Percentiles rank a stretch among this genome's conserved stretches.
Evolutionary conservation across 2,797 vertebrate genomes (phyloP).

Genomic region (Eospalax fontanierii): DNA sequence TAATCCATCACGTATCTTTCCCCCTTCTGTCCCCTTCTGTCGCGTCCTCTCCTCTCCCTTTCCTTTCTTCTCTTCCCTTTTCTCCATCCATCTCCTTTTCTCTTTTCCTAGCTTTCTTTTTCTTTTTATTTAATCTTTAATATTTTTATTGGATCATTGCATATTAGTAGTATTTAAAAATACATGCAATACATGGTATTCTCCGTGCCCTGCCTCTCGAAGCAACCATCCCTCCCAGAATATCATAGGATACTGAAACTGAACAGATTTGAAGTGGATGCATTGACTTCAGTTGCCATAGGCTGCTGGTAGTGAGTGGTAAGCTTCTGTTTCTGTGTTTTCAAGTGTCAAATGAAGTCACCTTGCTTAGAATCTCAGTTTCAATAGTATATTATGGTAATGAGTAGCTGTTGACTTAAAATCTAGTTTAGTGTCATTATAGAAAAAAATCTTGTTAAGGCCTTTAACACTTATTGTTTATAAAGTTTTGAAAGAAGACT

Average conservation of each 20-base stretch:
- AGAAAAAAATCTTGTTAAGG: background rate
- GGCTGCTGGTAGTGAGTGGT: background rate
- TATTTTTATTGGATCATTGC: no score
- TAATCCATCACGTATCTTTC: no score
- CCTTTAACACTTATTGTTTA: background rate
- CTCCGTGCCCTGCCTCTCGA: background rate
- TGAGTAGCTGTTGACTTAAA: conserved; percentile 67
- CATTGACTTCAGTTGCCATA: background rate
- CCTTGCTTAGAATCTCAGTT: conserved; percentile 66
- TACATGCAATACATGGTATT: no score
- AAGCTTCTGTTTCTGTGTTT: conserved; percentile 17
- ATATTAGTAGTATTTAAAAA: no score
- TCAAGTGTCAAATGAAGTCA: conserved; percentile 68
- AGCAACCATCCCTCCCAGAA: background rate
- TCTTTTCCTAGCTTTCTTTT: no score
- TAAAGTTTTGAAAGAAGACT: conserved; percentile 16
- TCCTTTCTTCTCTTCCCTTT: no score
- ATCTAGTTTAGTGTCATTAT: conserved; percentile 72
- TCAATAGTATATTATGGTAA: background rate
- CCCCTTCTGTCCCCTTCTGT: no score
- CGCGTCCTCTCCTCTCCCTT: no score
- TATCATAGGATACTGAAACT: background rate
- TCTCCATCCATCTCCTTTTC: no score
- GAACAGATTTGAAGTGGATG: background rate
- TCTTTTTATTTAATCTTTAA: no score